phyloP scores from a whole-genome alignment of 2,797 vertebrate species.

The Fratercula arctica region DNA sequence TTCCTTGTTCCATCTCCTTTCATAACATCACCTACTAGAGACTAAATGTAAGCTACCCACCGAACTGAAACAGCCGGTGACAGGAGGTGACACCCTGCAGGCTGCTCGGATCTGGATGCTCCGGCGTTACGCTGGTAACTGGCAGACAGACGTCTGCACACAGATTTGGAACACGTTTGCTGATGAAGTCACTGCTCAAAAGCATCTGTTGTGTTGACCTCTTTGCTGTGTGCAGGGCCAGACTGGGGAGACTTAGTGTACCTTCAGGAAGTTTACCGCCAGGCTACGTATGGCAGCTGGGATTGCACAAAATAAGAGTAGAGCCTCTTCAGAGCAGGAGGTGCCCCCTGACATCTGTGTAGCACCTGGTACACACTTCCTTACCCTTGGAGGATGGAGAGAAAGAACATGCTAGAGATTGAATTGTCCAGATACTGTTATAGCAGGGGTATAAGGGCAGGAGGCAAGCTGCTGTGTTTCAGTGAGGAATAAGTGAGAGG shows the following conservation, averaged over 20 bases:
- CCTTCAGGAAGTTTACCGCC: background rate
- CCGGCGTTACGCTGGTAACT: background rate
- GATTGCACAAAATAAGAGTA: background rate
- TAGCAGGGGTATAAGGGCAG: background rate
- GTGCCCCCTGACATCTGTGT: background rate
- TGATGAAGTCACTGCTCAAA: background rate
- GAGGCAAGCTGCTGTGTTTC: background rate
- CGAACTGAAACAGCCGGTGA: background rate
- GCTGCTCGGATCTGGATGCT: background rate
- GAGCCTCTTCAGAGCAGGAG: background rate
- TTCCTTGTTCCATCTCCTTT: background rate
- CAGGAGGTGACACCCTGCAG: conserved; percentile 3
- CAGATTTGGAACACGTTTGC: background rate
- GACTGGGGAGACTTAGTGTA: background rate
- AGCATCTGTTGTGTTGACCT: background rate
- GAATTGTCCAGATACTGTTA: background rate
- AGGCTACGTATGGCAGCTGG: background rate
- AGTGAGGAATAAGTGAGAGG: background rate
- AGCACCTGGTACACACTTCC: background rate
- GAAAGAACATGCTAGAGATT: background rate
- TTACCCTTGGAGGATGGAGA: background rate
- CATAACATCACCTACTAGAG: background rate
- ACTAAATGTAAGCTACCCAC: background rate
- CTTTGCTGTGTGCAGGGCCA: background rate
- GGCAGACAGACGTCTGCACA: background rate